Base-by-base conservation (phyloP, 1,140 invertebrate species). In the Drosophila pseudoobscura region DNA sequence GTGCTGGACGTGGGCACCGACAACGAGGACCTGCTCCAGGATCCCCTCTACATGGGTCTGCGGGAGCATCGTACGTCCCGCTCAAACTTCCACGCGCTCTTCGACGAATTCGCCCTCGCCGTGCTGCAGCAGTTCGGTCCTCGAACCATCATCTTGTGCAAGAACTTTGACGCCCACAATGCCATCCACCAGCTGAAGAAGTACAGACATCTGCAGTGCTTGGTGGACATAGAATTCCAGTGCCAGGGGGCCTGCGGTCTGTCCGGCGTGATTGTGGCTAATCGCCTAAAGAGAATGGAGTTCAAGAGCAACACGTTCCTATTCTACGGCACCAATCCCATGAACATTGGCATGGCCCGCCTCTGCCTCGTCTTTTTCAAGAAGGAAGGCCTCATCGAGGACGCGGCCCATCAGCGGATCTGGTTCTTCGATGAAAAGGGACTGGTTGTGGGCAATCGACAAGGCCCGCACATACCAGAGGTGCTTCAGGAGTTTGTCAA, bases 191-290 rank as follows among this genome's bases (percentile, higher is more conserved):
- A 98, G 35, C 92, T 99, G 56, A 95, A 94, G 62, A 97, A 96
- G 89, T 99, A 98, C 92, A 94, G 96, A 15, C 92, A 96, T 54
- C 88, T 92, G 17, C 98, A 97, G 84, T 98, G 97, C 90, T 98
- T 97, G 6, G 98, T 99, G 91, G 99, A 99, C 92, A 97, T 99
- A 85, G 98, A 99, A 88, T 98, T 99, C 84, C 98, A 99, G 92
- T 97, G 97, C 26, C 97, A 97, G 3, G 96, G 96, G 6, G 94
- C 97, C 6, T 97, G 99, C 9, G 97, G 97, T 2, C 95, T 99
- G 6, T 97, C 97, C 24, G 98, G 98, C 0, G 91, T 99, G 13
- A 91, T 99, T n/a, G 96, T 96, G 6, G 95, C 96, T 17, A 92
- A 97, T 5, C 92, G 95, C 24, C 91, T 98, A 29, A 98, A 97